A percentile compares a stretch with the other conserved stretches of the same genome.
Evolutionary conservation across 2,113 vertebrate species (phyloP).

Genomic region (Engystomops pustulosus): DNA sequence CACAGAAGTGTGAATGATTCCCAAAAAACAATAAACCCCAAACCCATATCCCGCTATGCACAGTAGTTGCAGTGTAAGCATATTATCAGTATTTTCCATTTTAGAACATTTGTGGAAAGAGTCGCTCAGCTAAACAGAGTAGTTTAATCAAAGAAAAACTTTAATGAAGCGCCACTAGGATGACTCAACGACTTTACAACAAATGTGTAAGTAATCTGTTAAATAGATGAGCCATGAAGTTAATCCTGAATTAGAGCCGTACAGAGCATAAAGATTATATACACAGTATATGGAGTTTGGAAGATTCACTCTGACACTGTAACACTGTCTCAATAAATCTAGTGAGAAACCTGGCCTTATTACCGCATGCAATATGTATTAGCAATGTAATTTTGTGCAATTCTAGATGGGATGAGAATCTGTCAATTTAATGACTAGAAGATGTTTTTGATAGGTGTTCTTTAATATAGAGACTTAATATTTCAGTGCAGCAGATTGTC

Average conservation of each 20-base stretch:
- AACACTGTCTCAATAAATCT: conserved; percentile 45
- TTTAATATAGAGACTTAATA: conserved; percentile 43
- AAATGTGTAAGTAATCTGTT: conserved; percentile 39
- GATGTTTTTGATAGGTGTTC: conserved; percentile 46
- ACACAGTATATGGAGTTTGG: conserved; percentile 33
- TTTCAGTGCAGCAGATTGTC: not conserved
- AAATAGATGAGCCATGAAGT: conserved; percentile 42
- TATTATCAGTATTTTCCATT: not conserved
- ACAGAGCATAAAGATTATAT: conserved; percentile 46
- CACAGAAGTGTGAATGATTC: too few relatives aligned
- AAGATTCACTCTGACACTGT: conserved; percentile 45
- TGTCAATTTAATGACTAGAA: conserved; percentile 39
- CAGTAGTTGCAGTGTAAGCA: not conserved
- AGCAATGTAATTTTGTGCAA: conserved; percentile 46
- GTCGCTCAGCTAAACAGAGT: not conserved
- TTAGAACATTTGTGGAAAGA: not conserved
- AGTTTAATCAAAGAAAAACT: conserved; percentile 24
- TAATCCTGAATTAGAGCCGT: conserved; percentile 45
- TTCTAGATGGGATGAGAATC: conserved; percentile 26
- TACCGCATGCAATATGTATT: conserved; percentile 49
- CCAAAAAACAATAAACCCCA: too few relatives aligned
- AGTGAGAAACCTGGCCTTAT: conserved; percentile 30
- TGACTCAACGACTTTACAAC: conserved; percentile 25
- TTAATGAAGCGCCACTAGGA: conserved; percentile 6
- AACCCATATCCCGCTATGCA: too few relatives aligned